Conservation (phyloP, 1,140 invertebrate genomes). For the Drosophila simulans region DNA sequence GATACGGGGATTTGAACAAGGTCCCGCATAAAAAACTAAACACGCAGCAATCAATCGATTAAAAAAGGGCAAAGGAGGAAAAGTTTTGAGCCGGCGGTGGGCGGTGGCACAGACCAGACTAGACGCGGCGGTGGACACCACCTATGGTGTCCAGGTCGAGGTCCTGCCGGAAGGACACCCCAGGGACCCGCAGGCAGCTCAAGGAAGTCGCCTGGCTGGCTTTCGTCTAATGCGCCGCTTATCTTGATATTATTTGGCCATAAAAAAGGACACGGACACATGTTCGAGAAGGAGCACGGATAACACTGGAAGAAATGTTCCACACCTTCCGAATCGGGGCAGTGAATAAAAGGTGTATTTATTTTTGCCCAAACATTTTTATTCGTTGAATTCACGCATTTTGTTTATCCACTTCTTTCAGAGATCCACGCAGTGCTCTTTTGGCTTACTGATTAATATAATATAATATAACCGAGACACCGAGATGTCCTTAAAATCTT, state of each 20-base stretch:
- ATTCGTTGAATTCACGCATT: not conserved
- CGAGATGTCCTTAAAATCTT: not conserved
- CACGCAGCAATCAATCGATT: slow-evolving; percentile 79
- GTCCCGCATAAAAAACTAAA: slow-evolving; percentile 71
- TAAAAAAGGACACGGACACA: slow-evolving; percentile 60
- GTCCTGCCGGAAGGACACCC: slow-evolving; percentile 30
- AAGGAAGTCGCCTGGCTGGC: slow-evolving; percentile 41
- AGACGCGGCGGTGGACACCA: slow-evolving; percentile 3
- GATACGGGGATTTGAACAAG: slow-evolving; percentile 18
- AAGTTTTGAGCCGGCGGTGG: slow-evolving; percentile 12
- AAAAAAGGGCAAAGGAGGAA: slow-evolving; percentile 34
- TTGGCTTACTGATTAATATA: too few relatives aligned
- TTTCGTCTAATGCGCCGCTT: slow-evolving; percentile 66
- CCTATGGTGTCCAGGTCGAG: slow-evolving; percentile 25
- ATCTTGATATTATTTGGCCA: slow-evolving; percentile 77
- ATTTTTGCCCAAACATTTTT: not conserved
- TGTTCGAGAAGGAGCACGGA: slow-evolving; percentile 9
- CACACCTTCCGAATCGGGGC: too few relatives aligned
- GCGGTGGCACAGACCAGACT: too few relatives aligned
- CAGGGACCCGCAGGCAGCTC: slow-evolving; percentile 29
- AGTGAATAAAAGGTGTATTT: not conserved
- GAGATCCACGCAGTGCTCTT: not conserved
- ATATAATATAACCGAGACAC: not conserved
- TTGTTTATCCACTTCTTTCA: not conserved
- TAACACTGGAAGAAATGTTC: slow-evolving; percentile 2